These are phyloP conservation scores for Naja naja DNA, from an alignment of 2,113 vertebrate species.

Conservation along the genomic window DNA sequence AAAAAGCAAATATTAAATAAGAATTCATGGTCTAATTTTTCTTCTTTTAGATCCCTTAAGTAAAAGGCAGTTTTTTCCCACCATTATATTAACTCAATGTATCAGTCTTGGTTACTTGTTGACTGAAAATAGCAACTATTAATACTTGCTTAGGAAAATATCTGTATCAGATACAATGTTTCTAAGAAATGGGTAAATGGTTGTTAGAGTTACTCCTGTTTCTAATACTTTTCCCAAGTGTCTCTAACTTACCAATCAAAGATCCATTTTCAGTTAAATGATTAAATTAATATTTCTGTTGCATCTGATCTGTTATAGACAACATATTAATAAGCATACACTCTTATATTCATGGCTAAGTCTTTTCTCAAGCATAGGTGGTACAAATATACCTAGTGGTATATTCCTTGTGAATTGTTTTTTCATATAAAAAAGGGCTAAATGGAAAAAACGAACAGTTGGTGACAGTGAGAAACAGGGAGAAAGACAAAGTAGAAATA, in stretches of 20 bases:
- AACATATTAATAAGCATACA: background rate
- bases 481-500: background rate
- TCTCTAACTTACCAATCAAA: background rate
- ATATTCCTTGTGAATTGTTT: background rate
- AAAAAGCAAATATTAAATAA: background rate
- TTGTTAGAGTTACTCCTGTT: background rate
- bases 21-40: background rate
- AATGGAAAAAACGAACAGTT: background rate
- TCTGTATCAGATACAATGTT: background rate
- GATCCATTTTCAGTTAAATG: background rate
- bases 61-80: background rate
- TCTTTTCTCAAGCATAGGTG: background rate
- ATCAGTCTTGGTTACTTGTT: background rate
- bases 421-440: background rate
- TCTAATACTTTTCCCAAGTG: background rate
- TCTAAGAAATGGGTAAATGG: background rate
- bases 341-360: background rate
- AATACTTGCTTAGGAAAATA: background rate
- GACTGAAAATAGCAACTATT: background rate
- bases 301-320: background rate
- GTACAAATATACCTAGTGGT: background rate
- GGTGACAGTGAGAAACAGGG: background rate
- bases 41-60: background rate
- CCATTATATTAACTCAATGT: background rate
- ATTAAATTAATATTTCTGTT: background rate